These are phyloP conservation scores for Corydoras sp. DNA, from an alignment of 2,113 vertebrate genomes.

Conservation along the genomic window DNA sequence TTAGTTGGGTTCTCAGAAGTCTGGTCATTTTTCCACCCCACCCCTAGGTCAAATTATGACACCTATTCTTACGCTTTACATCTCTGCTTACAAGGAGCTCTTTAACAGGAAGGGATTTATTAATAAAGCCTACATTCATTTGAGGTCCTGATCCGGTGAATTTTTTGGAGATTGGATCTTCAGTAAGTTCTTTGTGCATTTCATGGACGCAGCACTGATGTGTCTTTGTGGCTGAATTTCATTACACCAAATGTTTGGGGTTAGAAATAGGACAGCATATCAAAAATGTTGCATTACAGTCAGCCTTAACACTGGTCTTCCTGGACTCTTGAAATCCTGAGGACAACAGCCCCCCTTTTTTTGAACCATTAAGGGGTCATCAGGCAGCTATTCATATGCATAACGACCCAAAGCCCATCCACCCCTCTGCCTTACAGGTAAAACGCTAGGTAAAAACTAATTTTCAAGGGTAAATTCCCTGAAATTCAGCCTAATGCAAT, in stretches of 20 bases:
- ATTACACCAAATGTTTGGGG: slow-evolving; percentile 39
- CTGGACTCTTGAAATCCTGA: too few species aligned
- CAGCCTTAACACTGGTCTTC: too few species aligned
- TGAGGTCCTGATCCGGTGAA: slow-evolving; percentile 19
- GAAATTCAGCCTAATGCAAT: too few species aligned
- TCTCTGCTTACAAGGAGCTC: slow-evolving; percentile 34
- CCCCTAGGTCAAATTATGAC: slow-evolving; percentile 35
- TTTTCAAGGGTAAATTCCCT: too few species aligned
- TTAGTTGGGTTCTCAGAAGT: slow-evolving; percentile 20
- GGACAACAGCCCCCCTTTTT: too few species aligned
- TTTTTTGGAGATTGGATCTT: slow-evolving; percentile 33
- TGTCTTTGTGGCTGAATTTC: slow-evolving; percentile 37
- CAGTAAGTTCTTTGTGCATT: slow-evolving; percentile 24
- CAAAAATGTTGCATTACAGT: slow-evolving; percentile 24
- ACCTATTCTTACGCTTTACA: slow-evolving; percentile 31
- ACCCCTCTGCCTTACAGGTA: too few species aligned
- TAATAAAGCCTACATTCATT: slow-evolving; percentile 47
- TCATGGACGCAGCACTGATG: slow-evolving; percentile 18
- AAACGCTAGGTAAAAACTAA: too few species aligned
- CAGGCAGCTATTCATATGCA: too few species aligned
- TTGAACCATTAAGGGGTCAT: too few species aligned
- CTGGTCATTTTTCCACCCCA: slow-evolving; percentile 23
- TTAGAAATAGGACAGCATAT: slow-evolving; percentile 22
- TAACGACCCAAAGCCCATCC: too few species aligned
- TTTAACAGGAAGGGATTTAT: slow-evolving; percentile 29